A percentile compares a stretch with the other conserved stretches of the same genome.
phyloP scores from a whole-genome alignment of 35 echinoderm and acorn worm genomes.

The Diadema setosum region DNA sequence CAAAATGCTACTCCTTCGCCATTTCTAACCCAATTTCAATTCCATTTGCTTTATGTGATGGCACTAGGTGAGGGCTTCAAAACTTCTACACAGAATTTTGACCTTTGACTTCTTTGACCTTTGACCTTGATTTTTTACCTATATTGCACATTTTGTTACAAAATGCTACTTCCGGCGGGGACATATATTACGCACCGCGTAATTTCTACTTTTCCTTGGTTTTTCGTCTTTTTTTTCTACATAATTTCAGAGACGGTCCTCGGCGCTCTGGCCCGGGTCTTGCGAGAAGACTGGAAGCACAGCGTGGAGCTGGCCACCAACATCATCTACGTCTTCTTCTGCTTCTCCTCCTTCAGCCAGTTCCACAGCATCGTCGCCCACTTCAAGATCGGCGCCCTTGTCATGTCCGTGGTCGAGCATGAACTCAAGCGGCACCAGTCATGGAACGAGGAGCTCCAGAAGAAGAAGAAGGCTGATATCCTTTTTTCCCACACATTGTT shows the following conservation, averaged over 20 bases:
- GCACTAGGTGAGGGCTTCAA: too few species aligned
- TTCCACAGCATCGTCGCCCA: slow-evolving; percentile 94
- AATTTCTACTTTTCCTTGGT: background rate
- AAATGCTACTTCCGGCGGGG: too few species aligned
- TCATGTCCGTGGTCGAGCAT: slow-evolving; percentile 89
- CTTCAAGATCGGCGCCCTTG: slow-evolving; percentile 93
- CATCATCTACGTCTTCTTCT: slow-evolving; percentile 99
- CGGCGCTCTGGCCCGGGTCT: slow-evolving; percentile 83
- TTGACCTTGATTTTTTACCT: too few species aligned
- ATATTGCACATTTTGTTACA: too few species aligned
- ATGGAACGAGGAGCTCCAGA: slow-evolving; percentile 89
- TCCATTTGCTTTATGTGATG: too few species aligned
- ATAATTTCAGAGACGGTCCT: slow-evolving; percentile 87
- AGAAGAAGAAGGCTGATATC: slow-evolving; percentile 99
- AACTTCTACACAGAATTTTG: too few species aligned
- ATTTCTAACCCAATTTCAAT: too few species aligned
- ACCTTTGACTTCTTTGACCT: too few species aligned
- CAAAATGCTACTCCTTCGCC: too few species aligned
- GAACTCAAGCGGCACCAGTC: slow-evolving; percentile 85
- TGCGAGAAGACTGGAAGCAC: slow-evolving; percentile 98
- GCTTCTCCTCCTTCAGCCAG: slow-evolving; percentile 96
- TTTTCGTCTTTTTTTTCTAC: background rate
- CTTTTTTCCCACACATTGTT: slow-evolving; percentile 63
- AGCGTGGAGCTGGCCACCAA: slow-evolving; percentile 98
- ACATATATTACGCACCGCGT: too few species aligned